A percentile compares a stretch with the other conserved stretches of the same genome.
Evolutionary conservation across 2,888 invertebrate species (phyloP).

Genomic region (Dorcus hopei): DNA sequence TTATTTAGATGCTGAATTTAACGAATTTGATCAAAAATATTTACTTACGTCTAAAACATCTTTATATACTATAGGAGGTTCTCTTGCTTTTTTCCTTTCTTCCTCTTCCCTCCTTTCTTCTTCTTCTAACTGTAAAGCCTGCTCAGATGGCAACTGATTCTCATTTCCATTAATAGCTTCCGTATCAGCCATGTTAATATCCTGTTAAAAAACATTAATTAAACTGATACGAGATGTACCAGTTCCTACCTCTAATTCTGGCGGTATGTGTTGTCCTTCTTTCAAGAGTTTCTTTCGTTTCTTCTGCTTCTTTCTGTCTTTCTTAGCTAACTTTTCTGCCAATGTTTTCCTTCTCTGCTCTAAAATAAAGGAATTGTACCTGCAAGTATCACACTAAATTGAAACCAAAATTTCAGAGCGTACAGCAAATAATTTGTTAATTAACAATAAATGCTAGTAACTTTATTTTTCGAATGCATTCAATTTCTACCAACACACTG

Average conservation of each 20-base stretch:
- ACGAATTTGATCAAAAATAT: not conserved
- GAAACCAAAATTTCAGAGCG: no score
- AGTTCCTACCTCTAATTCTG: constrained; percentile 37
- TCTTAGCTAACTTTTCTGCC: constrained; percentile 70
- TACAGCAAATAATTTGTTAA: no score
- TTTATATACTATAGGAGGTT: constrained; percentile 77
- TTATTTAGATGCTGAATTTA: not conserved
- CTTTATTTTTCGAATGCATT: no score
- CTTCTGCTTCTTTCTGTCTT: constrained; percentile 72
- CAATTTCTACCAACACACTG: no score
- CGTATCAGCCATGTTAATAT: constrained; percentile 41
- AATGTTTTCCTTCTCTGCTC: constrained; percentile 67
- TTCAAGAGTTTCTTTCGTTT: constrained; percentile 59
- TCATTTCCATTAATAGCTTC: constrained; percentile 46
- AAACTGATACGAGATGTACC: no score
- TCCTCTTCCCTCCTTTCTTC: constrained; percentile 67
- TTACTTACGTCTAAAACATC: constrained; percentile 66
- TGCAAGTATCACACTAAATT: constrained; percentile 31
- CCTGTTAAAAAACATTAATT: constrained; percentile 18
- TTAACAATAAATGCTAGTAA: no score
- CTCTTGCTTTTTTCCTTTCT: constrained; percentile 66
- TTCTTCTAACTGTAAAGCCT: constrained; percentile 56
- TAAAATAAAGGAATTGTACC: constrained; percentile 62
- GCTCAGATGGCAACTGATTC: constrained; percentile 53
- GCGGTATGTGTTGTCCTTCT: constrained; percentile 42